Evolutionary conservation across 2,113 vertebrate species (phyloP).

Genomic region (Apteryx owenii): DNA sequence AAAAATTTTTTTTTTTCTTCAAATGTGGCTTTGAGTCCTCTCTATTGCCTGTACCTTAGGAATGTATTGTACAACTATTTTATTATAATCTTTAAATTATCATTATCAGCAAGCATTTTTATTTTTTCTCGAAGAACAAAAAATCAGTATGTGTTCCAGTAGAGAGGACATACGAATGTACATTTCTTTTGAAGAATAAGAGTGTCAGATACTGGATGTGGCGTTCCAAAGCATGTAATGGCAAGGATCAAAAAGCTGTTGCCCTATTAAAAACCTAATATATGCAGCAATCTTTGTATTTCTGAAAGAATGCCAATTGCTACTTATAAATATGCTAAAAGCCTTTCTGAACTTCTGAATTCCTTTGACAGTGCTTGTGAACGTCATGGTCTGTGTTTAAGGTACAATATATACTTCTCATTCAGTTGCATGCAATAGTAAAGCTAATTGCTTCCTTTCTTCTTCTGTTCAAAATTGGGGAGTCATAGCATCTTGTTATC

Average conservation of each 20-base stretch:
- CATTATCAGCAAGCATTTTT: background rate
- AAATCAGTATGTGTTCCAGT: background rate
- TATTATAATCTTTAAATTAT: background rate
- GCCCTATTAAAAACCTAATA: slow-evolving; percentile 43
- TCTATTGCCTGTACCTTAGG: background rate
- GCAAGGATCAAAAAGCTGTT: background rate
- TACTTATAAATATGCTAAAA: slow-evolving; percentile 39
- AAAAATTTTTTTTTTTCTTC: background rate
- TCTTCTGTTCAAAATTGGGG: background rate
- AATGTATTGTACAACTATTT: background rate
- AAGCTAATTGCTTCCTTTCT: slow-evolving; percentile 37
- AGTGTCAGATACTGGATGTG: background rate
- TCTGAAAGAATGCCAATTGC: slow-evolving; percentile 40
- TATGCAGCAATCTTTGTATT: slow-evolving; percentile 29
- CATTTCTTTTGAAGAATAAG: slow-evolving; percentile 31
- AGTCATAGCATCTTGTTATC: background rate
- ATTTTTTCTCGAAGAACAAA: background rate
- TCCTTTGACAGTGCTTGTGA: slow-evolving; percentile 48
- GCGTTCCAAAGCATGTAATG: slow-evolving; percentile 11
- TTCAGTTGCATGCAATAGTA: background rate
- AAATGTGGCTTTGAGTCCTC: background rate
- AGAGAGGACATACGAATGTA: background rate
- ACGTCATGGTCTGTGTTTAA: slow-evolving; percentile 26
- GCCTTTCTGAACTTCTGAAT: slow-evolving; percentile 41
- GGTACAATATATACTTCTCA: slow-evolving; percentile 32